Evolutionary conservation across 2,888 invertebrate species (phyloP), one percentile per base, ranked within the genome.

Genomic region (Pegoplata infirma): DNA sequence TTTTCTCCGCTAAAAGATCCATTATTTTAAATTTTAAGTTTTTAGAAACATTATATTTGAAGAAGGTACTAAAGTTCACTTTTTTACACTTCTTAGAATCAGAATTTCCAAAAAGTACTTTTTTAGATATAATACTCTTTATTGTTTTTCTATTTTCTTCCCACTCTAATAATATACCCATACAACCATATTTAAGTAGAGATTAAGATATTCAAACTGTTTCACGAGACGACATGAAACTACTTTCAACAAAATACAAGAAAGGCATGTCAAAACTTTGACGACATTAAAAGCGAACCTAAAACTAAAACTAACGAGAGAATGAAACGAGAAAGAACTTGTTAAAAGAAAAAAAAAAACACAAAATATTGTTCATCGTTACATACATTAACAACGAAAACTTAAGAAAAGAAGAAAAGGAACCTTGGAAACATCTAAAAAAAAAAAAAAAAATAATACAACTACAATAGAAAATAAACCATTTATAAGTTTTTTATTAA

Each of bases 191-290:
- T 63, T 63, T 63, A 49, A 32, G 63, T 49, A 16, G 12, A 36
- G 49, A 63, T 63, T 49, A 49, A 63, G 63, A 63, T 63, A 63
- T 63, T 63, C 49, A 63, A 51, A 63, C 63, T 19, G 58, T 64
- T 58, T 51, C 19, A 40, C 36, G 72, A 75, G 82, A 75, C 74
- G 86, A 86, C 86, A 86, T 84, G 84, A 84, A 87, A 85, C 86
- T 84, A 85, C 87, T 87, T 84, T 86, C 85, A 86, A 82, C 69
- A 82, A 83, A 85, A 84, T 85, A 86, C 68, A 80, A 78, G 72
- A 76, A 77, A 82, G 84, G 81, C 84, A 85, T 86, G 86, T 86
- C 87, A 86, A 84, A 86, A 87, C 80, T 86, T 86, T 83, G 82
- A 83, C 82, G 86, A 84, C 87, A 83, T 82, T 81, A 80, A 82